phyloP scores from a whole-genome alignment of 2,888 invertebrate genomes.

The Eilema griseolum region DNA sequence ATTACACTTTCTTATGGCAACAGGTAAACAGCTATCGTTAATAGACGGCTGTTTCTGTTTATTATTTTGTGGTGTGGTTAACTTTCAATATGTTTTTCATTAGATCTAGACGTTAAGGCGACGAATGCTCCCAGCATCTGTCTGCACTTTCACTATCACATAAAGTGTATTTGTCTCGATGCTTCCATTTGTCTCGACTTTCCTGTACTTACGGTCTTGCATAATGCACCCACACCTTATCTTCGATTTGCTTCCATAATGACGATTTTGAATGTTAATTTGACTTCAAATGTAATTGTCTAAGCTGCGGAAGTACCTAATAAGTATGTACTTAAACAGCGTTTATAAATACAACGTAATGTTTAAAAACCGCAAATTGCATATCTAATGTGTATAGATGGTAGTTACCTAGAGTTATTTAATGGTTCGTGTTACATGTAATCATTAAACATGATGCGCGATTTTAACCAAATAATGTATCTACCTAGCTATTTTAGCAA shows the following conservation, averaged over 20 bases:
- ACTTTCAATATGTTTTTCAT: constrained; percentile 55
- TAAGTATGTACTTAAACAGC: constrained; percentile 11
- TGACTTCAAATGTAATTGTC: background rate
- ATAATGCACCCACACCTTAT: background rate
- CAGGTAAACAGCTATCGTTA: constrained; percentile 42
- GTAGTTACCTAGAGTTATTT: constrained; percentile 19
- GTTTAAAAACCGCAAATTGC: constrained; percentile 31
- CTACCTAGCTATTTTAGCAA: constrained; percentile 60
- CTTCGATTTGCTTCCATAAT: background rate
- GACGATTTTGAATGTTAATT: background rate
- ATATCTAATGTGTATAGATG: constrained; percentile 39
- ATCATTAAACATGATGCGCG: constrained; percentile 54
- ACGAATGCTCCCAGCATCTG: constrained; percentile 15
- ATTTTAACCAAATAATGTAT: constrained; percentile 57
- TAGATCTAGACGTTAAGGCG: constrained; percentile 34
- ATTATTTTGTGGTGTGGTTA: constrained; percentile 53
- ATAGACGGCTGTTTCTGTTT: constrained; percentile 45
- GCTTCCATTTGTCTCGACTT: constrained; percentile 34
- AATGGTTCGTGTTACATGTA: constrained; percentile 48
- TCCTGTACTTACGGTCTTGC: constrained; percentile 29
- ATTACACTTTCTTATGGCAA: constrained; percentile 43
- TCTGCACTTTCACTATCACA: constrained; percentile 46
- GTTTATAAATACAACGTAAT: constrained; percentile 11
- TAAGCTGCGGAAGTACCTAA: background rate
- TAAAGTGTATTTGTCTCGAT: constrained; percentile 34